A percentile compares a stretch with the other conserved stretches of the same genome.
These are phyloP conservation scores for Drosophila limbata DNA, from an alignment of 2,888 invertebrate genomes.

Conservation along the genomic window DNA sequence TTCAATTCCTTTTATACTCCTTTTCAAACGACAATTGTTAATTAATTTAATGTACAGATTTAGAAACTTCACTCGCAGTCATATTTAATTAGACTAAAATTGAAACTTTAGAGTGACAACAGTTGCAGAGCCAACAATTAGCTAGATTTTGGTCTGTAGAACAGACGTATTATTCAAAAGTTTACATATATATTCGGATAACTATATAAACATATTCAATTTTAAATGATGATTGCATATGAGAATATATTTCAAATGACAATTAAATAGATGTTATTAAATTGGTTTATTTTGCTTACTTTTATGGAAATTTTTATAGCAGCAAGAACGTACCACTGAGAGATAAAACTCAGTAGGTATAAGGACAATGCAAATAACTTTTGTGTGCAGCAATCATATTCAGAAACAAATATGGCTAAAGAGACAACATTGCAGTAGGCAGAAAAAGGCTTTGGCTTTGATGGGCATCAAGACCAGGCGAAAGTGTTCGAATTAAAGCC, in stretches of 20 bases:
- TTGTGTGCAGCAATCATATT: conserved; percentile 33
- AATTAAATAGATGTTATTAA: neutral
- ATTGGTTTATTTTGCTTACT: neutral
- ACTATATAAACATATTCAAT: conserved; percentile 26
- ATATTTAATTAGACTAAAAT: neutral
- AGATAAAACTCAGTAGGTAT: conserved; percentile 1
- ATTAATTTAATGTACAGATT: neutral
- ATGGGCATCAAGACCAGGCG: neutral
- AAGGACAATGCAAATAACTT: conserved; percentile 38
- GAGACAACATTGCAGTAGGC: neutral
- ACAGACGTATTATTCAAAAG: conserved; percentile 15
- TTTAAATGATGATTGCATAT: conserved; percentile 73
- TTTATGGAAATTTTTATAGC: too few species aligned
- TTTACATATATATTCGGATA: neutral
- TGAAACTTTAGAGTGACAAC: neutral
- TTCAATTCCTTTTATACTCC: too few species aligned
- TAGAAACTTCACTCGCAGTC: too few species aligned
- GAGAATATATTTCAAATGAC: conserved; percentile 58
- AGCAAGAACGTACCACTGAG: too few species aligned
- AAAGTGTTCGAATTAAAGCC: too few species aligned
- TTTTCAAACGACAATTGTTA: neutral
- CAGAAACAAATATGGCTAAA: conserved; percentile 30
- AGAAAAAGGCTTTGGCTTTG: conserved; percentile 27
- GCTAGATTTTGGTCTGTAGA: conserved; percentile 5
- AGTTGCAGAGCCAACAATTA: conserved; percentile 10